phyloP scores from a whole-genome alignment of 1,140 invertebrate species.

The Spodoptera litura region DNA sequence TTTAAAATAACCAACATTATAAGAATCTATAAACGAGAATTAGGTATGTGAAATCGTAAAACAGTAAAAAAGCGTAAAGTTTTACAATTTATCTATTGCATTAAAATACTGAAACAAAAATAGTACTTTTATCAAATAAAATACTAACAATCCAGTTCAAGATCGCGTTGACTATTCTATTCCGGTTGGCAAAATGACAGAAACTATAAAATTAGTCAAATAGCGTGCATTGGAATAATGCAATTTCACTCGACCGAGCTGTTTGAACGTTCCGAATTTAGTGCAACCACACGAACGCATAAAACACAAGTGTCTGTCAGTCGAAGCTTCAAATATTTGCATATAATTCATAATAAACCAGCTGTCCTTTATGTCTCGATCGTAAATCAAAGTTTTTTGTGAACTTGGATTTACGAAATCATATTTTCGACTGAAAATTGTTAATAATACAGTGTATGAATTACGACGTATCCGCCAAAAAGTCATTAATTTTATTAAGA shows the following conservation, averaged over 20 bases:
- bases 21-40: too few species aligned
- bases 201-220: constrained; percentile 43
- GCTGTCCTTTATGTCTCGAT: neutral
- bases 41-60: too few species aligned
- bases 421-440: too few species aligned
- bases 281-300: neutral
- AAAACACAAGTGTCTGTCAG: constrained; percentile 28
- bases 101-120: neutral
- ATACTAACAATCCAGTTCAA: constrained; percentile 12
- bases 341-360: constrained; percentile 11
- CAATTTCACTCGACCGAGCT: constrained; percentile 29
- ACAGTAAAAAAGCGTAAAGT: too few species aligned
- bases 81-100: neutral
- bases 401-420: neutral
- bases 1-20: too few species aligned
- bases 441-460: neutral
- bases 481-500: too few species aligned
- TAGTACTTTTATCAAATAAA: neutral
- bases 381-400: neutral
- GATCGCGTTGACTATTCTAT: constrained; percentile 31
- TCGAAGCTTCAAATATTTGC: neutral
- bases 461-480: too few species aligned
- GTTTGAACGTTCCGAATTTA: constrained; percentile 24
- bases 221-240: constrained; percentile 35
- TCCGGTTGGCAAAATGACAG: constrained; percentile 42